Evolutionary conservation across 2,113 vertebrate genomes (phyloP), one percentile per base, ranked within the genome.

Genomic region (Shinisaurus crocodilurus): DNA sequence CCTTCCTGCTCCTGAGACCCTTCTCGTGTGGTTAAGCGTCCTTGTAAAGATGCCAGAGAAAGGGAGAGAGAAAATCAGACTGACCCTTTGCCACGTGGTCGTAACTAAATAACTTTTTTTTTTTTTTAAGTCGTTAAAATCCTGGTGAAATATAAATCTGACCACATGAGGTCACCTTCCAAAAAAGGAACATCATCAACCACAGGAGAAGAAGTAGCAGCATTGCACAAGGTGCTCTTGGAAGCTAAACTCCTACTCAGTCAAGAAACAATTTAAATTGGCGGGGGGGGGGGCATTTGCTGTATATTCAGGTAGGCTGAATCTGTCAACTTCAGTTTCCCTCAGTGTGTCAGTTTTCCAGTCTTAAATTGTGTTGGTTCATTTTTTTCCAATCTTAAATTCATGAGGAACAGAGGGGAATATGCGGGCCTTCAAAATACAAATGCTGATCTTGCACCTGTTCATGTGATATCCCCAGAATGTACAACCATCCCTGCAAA

Each of bases 111-210:
- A 34, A 34, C 32, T 34, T 69, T 23, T 63, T 40, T 57, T n/a
- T 34, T 67, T 50, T 12, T 5, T 27, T 40, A 70, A 70, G 65
- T 18, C 67, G 32, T 70, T n/a, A 6, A 70, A 65, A 27, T 40
- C 63, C 48, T 45, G 20, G 13, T 37, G 76, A 88, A 72, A 72
- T 88, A 70, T 69, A 82, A 70, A 72, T 57, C 48, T 70, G 65
- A 54, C 67, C 67, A 72, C 27, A 57, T 57, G 79, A 82, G 87
- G 79, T 40, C 87, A 88, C 67, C 65, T 88, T 88, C 27, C 16
- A 10, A 29, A 70, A 82, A 50, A 69, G 69, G 87, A 82, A 72
- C 29, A 54, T 9, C 34, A 23, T 13, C 34, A 40, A 29, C 27
- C 23, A 10, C n/a, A 50, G 5, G 25, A 32, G 25, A 18, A 18